A percentile compares a stretch with the other conserved stretches of the same genome.
phyloP scores from a whole-genome alignment of 2,113 vertebrate species.

The Neogobius melanostomus region DNA sequence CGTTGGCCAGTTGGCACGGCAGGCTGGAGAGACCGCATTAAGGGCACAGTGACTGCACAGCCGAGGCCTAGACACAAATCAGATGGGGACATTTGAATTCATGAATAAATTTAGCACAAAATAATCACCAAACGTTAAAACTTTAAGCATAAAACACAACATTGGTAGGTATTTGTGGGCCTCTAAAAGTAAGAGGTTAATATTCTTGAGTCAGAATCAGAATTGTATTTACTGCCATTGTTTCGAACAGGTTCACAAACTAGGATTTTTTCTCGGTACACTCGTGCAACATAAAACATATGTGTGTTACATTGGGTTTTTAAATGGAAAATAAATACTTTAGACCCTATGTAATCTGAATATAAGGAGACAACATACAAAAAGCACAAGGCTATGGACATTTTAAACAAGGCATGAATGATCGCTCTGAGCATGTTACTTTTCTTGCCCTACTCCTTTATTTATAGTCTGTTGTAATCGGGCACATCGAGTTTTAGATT shows the following conservation, averaged over 20 bases:
- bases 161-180: neutral
- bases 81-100: constrained; percentile 1
- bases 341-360: neutral
- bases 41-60: constrained; percentile 15
- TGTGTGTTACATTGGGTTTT: neutral
- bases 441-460: neutral
- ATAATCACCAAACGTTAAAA: neutral
- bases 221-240: no score
- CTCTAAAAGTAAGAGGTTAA: no score
- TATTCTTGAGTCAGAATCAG: no score
- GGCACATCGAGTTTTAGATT: neutral
- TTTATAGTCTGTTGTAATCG: constrained; percentile 2
- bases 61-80: constrained; percentile 5
- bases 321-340: neutral
- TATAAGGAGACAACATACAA: neutral
- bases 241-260: no score
- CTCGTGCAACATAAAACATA: neutral
- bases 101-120: neutral
- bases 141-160: neutral
- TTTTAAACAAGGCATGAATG: neutral
- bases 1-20: constrained; percentile 20
- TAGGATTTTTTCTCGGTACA: no score
- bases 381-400: neutral
- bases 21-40: constrained; percentile 31
- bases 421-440: neutral